Percentiles rank a stretch among this genome's conserved stretches.
Conservation (phyloP, 2,797 vertebrate species). For the Siniperca scherzeri region DNA sequence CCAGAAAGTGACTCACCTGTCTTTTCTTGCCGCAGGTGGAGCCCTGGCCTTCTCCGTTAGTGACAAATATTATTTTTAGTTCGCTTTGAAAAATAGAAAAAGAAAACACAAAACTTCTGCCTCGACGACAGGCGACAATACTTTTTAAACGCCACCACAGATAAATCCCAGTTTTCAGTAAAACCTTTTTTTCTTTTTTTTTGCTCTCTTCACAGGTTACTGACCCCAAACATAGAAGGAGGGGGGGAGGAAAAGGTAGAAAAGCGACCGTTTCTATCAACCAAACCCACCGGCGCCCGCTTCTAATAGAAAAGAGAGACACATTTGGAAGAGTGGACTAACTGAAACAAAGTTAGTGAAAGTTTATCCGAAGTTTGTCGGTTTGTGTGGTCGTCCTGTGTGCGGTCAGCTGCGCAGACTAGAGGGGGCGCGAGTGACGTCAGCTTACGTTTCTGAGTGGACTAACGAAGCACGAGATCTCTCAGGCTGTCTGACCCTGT, state of each 20-base stretch:
- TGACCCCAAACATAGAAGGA: constrained; percentile 64
- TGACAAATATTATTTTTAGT: background rate
- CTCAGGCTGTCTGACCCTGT: background rate
- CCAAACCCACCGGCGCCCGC: constrained; percentile 68
- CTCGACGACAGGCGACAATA: background rate
- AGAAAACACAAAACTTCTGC: background rate
- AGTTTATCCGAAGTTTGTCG: constrained; percentile 40
- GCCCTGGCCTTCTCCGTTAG: background rate
- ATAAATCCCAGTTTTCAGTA: constrained; percentile 56
- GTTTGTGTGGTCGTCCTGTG: background rate
- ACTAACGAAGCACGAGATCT: constrained; percentile 33
- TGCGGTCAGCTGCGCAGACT: constrained; percentile 25
- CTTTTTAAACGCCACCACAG: background rate
- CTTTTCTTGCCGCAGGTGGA: constrained; percentile 52
- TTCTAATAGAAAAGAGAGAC: constrained; percentile 46
- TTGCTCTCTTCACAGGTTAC: constrained; percentile 74
- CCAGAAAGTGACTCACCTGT: constrained; percentile 71
- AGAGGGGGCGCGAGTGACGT: constrained; percentile 67
- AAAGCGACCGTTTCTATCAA: constrained; percentile 47
- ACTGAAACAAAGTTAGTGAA: constrained; percentile 11
- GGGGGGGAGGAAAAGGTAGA: background rate
- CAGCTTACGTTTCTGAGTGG: constrained; percentile 30
- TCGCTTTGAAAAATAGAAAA: background rate
- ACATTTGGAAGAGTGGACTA: constrained; percentile 60
- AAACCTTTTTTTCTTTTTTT: constrained; percentile 36